Base-by-base conservation (phyloP, 2,113 vertebrate species). In the Prunella himalayana region DNA sequence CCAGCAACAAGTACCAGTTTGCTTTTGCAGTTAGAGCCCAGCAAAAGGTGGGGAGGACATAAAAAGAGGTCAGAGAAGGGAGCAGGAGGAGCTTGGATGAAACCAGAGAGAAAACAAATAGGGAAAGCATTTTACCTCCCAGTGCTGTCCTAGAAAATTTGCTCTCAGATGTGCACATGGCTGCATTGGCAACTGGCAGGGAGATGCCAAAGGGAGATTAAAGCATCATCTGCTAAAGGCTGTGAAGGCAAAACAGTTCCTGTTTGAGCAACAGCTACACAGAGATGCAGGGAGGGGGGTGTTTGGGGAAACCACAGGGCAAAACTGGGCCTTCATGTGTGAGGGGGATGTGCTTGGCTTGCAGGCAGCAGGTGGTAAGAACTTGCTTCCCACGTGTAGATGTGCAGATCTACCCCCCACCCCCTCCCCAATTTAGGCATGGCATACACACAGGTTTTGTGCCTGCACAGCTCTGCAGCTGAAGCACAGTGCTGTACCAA, bases 161-260 rank as follows among this genome's bases (percentile, higher is more conserved):
- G 1, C 78, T 90, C 63, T 87, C 37, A 69, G 82, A 79, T 69
- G 41, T 35, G 35, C 50, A 79, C 23, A 11, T 2, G 25, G n/a
- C 66, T 94, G 64, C 78, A 59, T 8, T 2, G 15, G 50, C 78
- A 83, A 65, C 68, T 35, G 54, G 59, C 79, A 73, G 68, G 45
- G 86, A 91, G 94, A 90, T 94, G 82, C 76, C 90, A 92, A 61
- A 80, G 63, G 64, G 80, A 94, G 92, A 92, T 93, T 94, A 91
- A 78, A 92, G 86, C 76, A 90, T 72, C 86, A 35, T 73, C 77
- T 78, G 80, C 87, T 64, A 9, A 63, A 90, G 75, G 56, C 60
- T 77, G 50, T 0, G 1, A 88, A 83, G 63, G 23, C 56, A 39
- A 31, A 64, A 73, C 42, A 86, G 95, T 95, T 96, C 68, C 93